Percentiles rank a stretch among this genome's conserved stretches.
Evolutionary conservation across 2,888 invertebrate species (phyloP).

Genomic region (Minunthozetes semirufus): DNA sequence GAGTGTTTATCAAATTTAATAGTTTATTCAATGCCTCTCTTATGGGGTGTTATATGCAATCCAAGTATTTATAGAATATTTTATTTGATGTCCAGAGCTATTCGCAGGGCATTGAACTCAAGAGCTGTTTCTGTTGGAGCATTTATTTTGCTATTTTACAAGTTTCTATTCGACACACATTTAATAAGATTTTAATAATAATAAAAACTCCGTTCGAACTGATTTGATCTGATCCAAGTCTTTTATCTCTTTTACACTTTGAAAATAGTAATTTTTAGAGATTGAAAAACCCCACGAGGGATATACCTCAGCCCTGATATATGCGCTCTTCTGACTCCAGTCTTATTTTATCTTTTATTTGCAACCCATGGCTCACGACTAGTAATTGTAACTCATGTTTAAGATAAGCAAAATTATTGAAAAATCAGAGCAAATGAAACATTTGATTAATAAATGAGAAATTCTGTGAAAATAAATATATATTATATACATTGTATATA

Average conservation of each 20-base stretch:
- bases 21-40: no score
- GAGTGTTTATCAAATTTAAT: no score
- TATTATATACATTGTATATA: no score
- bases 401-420: slow-evolving; percentile 17
- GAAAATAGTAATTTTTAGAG: no score
- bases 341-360: background rate
- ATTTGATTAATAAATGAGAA: slow-evolving; percentile 13
- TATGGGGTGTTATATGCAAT: no score
- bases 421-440: slow-evolving; percentile 2
- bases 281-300: no score
- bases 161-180: background rate
- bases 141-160: background rate
- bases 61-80: no score
- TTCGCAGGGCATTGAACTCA: background rate
- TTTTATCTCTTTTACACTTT: no score
- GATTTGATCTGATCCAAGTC: no score
- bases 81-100: background rate
- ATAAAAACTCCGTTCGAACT: no score
- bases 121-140: background rate
- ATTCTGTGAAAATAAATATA: background rate
- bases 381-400: slow-evolving; percentile 24
- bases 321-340: background rate
- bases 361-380: slow-evolving; percentile 26
- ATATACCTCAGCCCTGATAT: background rate
- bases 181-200: background rate